These are phyloP conservation scores for Sphaerophoria taeniata DNA, from an alignment of 2,888 invertebrate genomes.

Conservation along the genomic window DNA sequence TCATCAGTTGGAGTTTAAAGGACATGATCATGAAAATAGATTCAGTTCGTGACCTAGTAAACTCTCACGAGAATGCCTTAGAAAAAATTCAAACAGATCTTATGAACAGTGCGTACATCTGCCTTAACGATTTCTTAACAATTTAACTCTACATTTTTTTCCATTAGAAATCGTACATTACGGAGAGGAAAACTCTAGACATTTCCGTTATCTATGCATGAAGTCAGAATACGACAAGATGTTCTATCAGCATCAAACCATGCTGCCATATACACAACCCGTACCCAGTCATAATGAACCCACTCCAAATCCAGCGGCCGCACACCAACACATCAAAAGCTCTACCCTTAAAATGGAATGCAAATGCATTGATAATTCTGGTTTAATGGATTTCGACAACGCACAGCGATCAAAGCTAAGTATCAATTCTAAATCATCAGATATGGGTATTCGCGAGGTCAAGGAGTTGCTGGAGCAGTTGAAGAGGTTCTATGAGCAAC, in stretches of 20 bases:
- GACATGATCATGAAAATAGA: slow-evolving; percentile 79
- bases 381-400: not conserved
- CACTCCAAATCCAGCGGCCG: too few relatives aligned
- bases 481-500: slow-evolving; percentile 59
- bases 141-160: not conserved
- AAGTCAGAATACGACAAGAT: slow-evolving; percentile 82
- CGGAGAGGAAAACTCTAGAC: slow-evolving; percentile 81
- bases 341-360: slow-evolving; percentile 2
- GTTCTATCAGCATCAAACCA: slow-evolving; percentile 81
- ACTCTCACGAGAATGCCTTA: slow-evolving; percentile 77
- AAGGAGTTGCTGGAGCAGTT: slow-evolving; percentile 75
- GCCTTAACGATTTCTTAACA: not conserved
- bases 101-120: slow-evolving; percentile 78
- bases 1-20: slow-evolving; percentile 78
- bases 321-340: not conserved
- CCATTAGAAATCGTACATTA: slow-evolving; percentile 79
- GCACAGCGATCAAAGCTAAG: slow-evolving; percentile 64
- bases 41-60: slow-evolving; percentile 77
- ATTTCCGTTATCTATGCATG: slow-evolving; percentile 82
- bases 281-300: not conserved
- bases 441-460: slow-evolving; percentile 78
- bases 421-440: slow-evolving; percentile 78
- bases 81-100: slow-evolving; percentile 78
- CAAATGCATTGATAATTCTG: slow-evolving; percentile 24
- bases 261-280: slow-evolving; percentile 71